Evolutionary conservation across 1,140 invertebrate species (phyloP).

Genomic region (Rhagoletis pomonella): DNA sequence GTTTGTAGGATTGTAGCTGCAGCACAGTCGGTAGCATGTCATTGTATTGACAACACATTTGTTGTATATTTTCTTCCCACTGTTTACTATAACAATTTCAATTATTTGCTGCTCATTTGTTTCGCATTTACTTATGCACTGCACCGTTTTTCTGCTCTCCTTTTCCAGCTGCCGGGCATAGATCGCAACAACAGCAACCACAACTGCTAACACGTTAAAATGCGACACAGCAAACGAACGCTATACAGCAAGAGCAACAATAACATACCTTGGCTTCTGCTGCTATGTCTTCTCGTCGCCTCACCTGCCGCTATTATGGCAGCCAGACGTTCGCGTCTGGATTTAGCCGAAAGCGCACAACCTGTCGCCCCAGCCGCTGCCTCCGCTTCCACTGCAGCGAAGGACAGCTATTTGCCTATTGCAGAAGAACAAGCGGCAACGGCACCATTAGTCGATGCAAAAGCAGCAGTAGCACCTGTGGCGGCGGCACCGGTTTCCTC

Average conservation of each 20-base stretch:
- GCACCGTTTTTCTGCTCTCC: neutral
- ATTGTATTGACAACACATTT: slow-evolving; percentile 30
- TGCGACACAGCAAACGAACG: slow-evolving; percentile 36
- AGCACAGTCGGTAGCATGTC: neutral
- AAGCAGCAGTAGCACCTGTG: slow-evolving; percentile 1
- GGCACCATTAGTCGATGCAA: neutral
- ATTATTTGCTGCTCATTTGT: slow-evolving; percentile 46
- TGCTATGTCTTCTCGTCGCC: slow-evolving; percentile 53
- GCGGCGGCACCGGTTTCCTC: neutral
- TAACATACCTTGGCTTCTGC: slow-evolving; percentile 29
- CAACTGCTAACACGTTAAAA: slow-evolving; percentile 23
- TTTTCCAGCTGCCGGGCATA: slow-evolving; percentile 16
- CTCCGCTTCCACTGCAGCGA: slow-evolving; percentile 11
- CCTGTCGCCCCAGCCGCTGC: slow-evolving; percentile 28
- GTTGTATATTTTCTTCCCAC: neutral
- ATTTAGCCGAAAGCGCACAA: slow-evolving; percentile 38
- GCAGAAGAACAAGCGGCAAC: slow-evolving; percentile 18
- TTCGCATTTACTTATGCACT: neutral
- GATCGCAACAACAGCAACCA: neutral
- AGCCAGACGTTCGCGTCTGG: slow-evolving; percentile 54
- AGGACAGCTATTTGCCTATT: slow-evolving; percentile 36
- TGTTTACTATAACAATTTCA: slow-evolving; percentile 15
- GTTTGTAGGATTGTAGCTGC: neutral
- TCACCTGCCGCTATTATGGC: slow-evolving; percentile 25
- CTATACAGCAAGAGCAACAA: slow-evolving; percentile 19